These are phyloP conservation scores for Machimus rusticus DNA, from an alignment of 2,888 invertebrate species.

Conservation along the genomic window DNA sequence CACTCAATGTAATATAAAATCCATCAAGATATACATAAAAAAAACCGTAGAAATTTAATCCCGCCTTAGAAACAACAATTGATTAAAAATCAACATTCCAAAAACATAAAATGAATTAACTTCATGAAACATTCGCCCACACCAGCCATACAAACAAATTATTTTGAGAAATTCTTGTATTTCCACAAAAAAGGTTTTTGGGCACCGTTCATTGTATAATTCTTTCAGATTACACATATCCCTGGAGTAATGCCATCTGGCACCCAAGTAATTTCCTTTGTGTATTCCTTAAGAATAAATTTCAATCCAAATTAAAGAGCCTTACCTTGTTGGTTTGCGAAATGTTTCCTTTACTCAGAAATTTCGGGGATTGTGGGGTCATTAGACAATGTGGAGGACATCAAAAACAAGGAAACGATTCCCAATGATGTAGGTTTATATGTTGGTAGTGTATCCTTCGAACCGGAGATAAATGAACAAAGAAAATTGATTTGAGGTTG, in stretches of 20 bases:
- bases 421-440: background rate
- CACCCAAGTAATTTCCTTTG: background rate
- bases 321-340: background rate
- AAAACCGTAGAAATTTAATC: too few species aligned
- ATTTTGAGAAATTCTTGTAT: background rate
- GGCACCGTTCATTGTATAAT: background rate
- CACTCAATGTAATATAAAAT: too few species aligned
- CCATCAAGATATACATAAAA: too few species aligned
- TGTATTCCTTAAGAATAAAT: background rate
- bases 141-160: background rate
- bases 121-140: background rate
- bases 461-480: background rate
- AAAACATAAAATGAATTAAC: too few species aligned
- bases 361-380: background rate
- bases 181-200: background rate
- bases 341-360: background rate
- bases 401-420: background rate
- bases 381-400: background rate
- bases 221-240: background rate
- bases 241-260: background rate
- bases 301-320: background rate
- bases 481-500: background rate
- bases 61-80: too few species aligned
- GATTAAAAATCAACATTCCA: too few species aligned
- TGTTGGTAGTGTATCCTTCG: background rate